These are phyloP conservation scores for Frankliniella fusca DNA, from an alignment of 2,888 invertebrate genomes.

Conservation along the genomic window DNA sequence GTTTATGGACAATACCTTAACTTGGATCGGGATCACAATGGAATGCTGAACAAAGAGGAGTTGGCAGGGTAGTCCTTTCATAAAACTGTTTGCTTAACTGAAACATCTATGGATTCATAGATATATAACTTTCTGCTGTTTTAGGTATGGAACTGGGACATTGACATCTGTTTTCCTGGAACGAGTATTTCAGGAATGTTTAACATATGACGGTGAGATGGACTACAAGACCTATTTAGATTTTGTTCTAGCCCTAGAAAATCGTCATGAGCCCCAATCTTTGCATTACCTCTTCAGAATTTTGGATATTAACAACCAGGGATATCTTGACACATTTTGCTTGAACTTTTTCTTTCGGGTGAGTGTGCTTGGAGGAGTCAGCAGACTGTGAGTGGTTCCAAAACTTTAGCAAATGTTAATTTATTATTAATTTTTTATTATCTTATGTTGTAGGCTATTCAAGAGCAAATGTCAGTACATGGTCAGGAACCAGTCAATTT, in stretches of 20 bases:
- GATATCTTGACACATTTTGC: slow-evolving; percentile 84
- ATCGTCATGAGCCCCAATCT: slow-evolving; percentile 85
- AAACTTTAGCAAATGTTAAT: slow-evolving; percentile 29
- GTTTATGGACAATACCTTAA: slow-evolving; percentile 93
- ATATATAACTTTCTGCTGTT: slow-evolving; percentile 33
- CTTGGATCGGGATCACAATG: slow-evolving; percentile 90
- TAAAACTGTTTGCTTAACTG: background rate
- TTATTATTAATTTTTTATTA: background rate
- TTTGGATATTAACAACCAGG: slow-evolving; percentile 81
- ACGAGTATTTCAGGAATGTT: slow-evolving; percentile 89
- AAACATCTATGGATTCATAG: background rate
- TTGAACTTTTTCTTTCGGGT: slow-evolving; percentile 89
- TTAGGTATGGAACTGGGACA: slow-evolving; percentile 83
- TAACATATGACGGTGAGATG: slow-evolving; percentile 92
- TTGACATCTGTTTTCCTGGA: slow-evolving; percentile 86
- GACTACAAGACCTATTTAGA: slow-evolving; percentile 97
- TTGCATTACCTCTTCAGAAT: slow-evolving; percentile 87
- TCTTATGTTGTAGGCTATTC: slow-evolving; percentile 65
- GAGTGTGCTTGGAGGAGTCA: slow-evolving; percentile 36
- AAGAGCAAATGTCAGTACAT: slow-evolving; percentile 82
- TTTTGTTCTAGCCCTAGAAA: slow-evolving; percentile 88
- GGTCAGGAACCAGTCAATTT: slow-evolving; percentile 87
- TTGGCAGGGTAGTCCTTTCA: slow-evolving; percentile 63
- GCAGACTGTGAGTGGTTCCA: background rate
- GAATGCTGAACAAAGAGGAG: slow-evolving; percentile 90